phyloP scores from a whole-genome alignment of 2,888 invertebrate genomes.

The Cristatella mucedo region DNA sequence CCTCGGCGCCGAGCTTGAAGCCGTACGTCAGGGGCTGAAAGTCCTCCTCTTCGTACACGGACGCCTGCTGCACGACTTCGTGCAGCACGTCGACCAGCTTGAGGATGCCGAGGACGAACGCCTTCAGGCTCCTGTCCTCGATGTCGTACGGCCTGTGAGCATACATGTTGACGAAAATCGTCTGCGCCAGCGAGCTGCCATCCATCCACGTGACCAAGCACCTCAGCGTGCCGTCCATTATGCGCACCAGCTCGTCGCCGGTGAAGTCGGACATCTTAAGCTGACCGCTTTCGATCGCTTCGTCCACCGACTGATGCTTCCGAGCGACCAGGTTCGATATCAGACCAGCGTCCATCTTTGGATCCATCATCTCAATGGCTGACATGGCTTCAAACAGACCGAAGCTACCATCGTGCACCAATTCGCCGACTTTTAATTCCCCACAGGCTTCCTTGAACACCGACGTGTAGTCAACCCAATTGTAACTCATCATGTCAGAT shows the following conservation, averaged over 20 bases:
- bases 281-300: no score
- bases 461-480: constrained; percentile 33
- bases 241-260: constrained; percentile 66
- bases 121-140: constrained; percentile 61
- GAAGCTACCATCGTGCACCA: constrained; percentile 65
- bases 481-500: no score
- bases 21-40: constrained; percentile 84
- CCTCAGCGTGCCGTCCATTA: constrained; percentile 81
- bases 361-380: constrained; percentile 99
- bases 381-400: constrained; percentile 91
- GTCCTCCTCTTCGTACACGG: constrained; percentile 53
- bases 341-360: constrained; percentile 99
- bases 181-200: constrained; percentile 70
- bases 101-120: constrained; percentile 69
- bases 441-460: constrained; percentile 27
- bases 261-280: constrained; percentile 46
- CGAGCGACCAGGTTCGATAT: constrained; percentile 62
- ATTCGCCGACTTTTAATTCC: constrained; percentile 69
- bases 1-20: constrained; percentile 63
- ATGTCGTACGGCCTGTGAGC: constrained; percentile 75
- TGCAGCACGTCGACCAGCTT: constrained; percentile 75
- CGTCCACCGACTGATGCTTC: constrained; percentile 41
- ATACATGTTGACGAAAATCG: constrained; percentile 88
- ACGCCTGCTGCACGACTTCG: constrained; percentile 45
- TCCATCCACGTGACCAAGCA: constrained; percentile 90